A percentile compares a stretch with the other conserved stretches of the same genome.
These are phyloP conservation scores for Epinotia brunnichana DNA, from an alignment of 2,888 invertebrate species.

Conservation along the genomic window DNA sequence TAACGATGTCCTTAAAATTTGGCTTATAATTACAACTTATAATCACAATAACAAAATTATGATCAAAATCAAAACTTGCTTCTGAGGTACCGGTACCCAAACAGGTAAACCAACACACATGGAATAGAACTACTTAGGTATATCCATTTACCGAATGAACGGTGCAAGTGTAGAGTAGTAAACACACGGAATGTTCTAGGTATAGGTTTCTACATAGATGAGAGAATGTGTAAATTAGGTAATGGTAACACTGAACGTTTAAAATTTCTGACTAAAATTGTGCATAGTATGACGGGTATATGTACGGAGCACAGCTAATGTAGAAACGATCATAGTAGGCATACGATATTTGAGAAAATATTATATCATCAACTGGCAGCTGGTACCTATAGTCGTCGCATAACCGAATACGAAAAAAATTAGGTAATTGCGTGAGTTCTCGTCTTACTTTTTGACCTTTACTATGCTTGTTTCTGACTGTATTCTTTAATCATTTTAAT, in stretches of 20 bases:
- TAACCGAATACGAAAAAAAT: too few species aligned
- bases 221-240: neutral
- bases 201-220: neutral
- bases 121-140: neutral
- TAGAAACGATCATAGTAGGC: too few species aligned
- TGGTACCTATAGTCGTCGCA: too few species aligned
- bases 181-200: neutral
- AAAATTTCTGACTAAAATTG: neutral
- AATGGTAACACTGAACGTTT: neutral
- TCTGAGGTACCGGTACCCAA: neutral
- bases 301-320: too few species aligned
- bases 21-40: neutral
- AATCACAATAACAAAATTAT: neutral
- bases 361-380: too few species aligned
- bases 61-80: neutral
- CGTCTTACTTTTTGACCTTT: too few species aligned
- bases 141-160: neutral
- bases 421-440: too few species aligned
- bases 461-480: too few species aligned
- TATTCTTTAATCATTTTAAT: neutral
- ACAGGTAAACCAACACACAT: neutral
- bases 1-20: constrained; percentile 3
- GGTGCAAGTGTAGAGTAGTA: neutral
- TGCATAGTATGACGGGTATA: neutral
- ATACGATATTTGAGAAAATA: too few species aligned